Evolutionary conservation across 64 coral and sea anemone species (phyloP), one percentile per base, ranked within the genome.

Genomic region (Pocillopora verrucosa): DNA sequence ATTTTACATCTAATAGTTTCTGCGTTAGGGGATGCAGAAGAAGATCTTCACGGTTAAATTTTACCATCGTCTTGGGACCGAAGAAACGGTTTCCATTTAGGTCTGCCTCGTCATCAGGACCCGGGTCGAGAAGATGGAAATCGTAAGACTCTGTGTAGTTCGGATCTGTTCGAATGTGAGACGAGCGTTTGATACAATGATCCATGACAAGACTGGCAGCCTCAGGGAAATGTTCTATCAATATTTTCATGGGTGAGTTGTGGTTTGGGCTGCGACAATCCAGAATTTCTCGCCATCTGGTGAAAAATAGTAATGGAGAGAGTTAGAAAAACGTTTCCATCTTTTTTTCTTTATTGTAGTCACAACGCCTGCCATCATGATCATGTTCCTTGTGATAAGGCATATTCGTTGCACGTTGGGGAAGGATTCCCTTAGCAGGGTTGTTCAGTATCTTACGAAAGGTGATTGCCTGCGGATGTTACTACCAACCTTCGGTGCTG

Each of bases 101-200:
- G 51, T 24, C 37, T 6, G 90, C 72, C 24, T 57, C 38, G 56
- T 89, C 90, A 26, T 96, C 94, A 60, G 94, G 94, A 22, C 94
- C 94, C 60, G 94, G 94, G 58, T 96, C 94, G 11, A 96, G 87
- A 62, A 89, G 60, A 80, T 81, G 86, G 56, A 96, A 96, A 77
- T 96, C 94, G 37, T 96, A 96, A 7, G 30, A 83, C 7, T 86
- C 86, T 9, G 67, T 80, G 65, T 92, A 88, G n/a, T 74, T 70
- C 4, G 74, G 90, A 73, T 92, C 83, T 34, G 81, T 86, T 87
- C 57, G 61, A 60, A 92, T 92, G 61, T 92, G 61, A 26, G 61
- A 60, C 13, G 74, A 76, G 22, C 73, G 72, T 10, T 73, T 58
- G 59, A 92, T 85, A 60, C 90, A 92, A 13, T 80, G 20, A 60